Base-by-base conservation (phyloP, 2,888 invertebrate genomes). In the Diloba caeruleocephala region DNA sequence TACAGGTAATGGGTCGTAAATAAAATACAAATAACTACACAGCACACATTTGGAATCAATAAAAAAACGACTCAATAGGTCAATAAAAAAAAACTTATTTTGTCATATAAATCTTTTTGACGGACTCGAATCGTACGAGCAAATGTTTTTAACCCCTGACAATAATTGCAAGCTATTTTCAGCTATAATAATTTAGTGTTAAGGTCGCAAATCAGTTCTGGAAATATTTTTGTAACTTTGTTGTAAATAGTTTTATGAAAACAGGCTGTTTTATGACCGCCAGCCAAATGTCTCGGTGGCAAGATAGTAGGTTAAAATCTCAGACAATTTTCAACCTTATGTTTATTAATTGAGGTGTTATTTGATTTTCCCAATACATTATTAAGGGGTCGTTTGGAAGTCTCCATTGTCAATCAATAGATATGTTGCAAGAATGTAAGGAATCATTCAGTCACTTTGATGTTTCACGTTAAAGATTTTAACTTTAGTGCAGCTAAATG, bases 41-140 rank as follows among this genome's bases (percentile, higher is more conserved):
- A 53, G 42, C 64, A 62, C 59, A 60, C 65, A 74, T 68, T 64
- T 57, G 58, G 57, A 67, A 76, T 77, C 74, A 73, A 78, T 78
- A 78, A 76, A 75, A 63, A 74, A 71, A 56, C 54, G 50, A 58
- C 65, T 76, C 74, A 65, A 62, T 60, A 51, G 64, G 55, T 48
- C 67, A 63, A 72, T 78, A 75, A 76, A 81, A 76, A 66, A 79
- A 79, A 76, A 75, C 76, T 79, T 76, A 82, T 78, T 81, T 81
- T 80, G 80, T 78, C 80, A 68, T 71, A 80, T 83, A 83, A 83
- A 83, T 82, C 82, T 81, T 81, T 77, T 78, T 79, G 81, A 83
- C 76, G 76, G 76, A 79, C 74, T 82, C 54, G 32, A 67, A 65
- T 59, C 58, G 60, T 49, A 56, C 45, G 44, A 61, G 53, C 65